Percentiles rank a stretch among this genome's conserved stretches.
phyloP scores from a whole-genome alignment of 2,797 vertebrate species.

The Petrocephalus sullivani region DNA sequence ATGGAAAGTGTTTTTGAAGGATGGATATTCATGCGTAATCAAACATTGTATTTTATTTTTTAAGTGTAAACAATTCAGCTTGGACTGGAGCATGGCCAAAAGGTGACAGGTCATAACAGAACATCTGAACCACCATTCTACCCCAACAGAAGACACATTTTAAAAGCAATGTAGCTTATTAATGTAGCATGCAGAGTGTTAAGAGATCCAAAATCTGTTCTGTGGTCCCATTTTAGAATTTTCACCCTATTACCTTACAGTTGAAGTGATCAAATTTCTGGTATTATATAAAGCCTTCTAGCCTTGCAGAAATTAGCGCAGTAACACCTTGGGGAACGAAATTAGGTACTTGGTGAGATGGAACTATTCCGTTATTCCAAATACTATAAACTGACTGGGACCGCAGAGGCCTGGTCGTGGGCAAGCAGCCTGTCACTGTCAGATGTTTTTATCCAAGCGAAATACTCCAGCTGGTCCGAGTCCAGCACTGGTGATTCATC shows the following conservation, averaged over 20 bases:
- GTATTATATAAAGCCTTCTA: background rate
- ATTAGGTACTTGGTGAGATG: background rate
- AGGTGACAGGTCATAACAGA: background rate
- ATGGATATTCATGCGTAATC: background rate
- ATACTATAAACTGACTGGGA: background rate
- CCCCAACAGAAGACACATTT: background rate
- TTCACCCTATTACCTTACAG: background rate
- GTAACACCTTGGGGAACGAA: background rate
- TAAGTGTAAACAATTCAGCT: background rate
- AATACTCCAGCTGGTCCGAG: constrained; percentile 1
- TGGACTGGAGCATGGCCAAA: background rate
- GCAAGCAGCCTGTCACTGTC: background rate
- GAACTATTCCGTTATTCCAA: background rate
- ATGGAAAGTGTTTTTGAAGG: background rate
- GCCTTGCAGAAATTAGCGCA: background rate
- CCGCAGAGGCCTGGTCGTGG: background rate
- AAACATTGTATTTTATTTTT: background rate
- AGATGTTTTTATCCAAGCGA: background rate
- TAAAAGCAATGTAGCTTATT: background rate
- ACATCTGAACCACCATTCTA: background rate
- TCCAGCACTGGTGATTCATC: background rate
- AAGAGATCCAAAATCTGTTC: background rate
- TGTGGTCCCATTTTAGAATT: background rate
- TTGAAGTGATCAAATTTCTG: background rate
- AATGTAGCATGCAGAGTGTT: background rate